phyloP scores from a whole-genome alignment of 1,140 invertebrate species.

The Argopecten irradians region DNA sequence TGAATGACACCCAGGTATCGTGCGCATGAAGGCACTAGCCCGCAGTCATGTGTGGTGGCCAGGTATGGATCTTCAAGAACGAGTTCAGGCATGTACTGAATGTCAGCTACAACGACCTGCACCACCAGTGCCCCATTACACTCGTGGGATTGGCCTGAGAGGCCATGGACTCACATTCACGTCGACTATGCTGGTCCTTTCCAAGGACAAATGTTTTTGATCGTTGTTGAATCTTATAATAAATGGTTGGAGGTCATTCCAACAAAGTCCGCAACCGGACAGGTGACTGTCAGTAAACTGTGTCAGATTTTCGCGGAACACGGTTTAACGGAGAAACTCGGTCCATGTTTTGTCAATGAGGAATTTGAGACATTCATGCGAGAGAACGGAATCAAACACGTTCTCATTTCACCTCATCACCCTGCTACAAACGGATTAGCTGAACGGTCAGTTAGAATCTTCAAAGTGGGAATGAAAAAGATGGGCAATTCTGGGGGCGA shows the following conservation, averaged over 20 bases:
- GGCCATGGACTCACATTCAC: slow-evolving; percentile 55
- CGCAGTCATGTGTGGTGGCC: slow-evolving; percentile 79
- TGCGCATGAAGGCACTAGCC: slow-evolving; percentile 79
- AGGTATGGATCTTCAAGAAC: slow-evolving; percentile 76
- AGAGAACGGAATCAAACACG: slow-evolving; percentile 73
- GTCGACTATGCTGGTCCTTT: slow-evolving; percentile 61
- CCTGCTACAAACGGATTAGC: slow-evolving; percentile 68
- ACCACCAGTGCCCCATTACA: background rate
- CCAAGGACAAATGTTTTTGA: slow-evolving; percentile 43
- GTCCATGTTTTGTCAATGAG: slow-evolving; percentile 73
- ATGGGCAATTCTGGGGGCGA: background rate
- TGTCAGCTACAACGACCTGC: slow-evolving; percentile 64
- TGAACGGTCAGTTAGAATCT: slow-evolving; percentile 56
- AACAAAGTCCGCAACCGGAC: slow-evolving; percentile 47
- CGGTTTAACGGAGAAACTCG: slow-evolving; percentile 74
- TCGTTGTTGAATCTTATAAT: slow-evolving; percentile 52
- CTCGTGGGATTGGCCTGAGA: slow-evolving; percentile 48
- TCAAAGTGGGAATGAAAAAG: slow-evolving; percentile 42
- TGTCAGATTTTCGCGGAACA: slow-evolving; percentile 67
- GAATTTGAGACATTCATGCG: slow-evolving; percentile 75
- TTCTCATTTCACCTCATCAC: slow-evolving; percentile 59
- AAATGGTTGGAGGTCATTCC: slow-evolving; percentile 45
- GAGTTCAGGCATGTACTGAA: background rate
- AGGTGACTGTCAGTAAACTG: slow-evolving; percentile 48
- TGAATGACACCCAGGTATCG: slow-evolving; percentile 78